Evolutionary conservation across 2,888 invertebrate species (phyloP).

Genomic region (Ectemnius cavifrons): DNA sequence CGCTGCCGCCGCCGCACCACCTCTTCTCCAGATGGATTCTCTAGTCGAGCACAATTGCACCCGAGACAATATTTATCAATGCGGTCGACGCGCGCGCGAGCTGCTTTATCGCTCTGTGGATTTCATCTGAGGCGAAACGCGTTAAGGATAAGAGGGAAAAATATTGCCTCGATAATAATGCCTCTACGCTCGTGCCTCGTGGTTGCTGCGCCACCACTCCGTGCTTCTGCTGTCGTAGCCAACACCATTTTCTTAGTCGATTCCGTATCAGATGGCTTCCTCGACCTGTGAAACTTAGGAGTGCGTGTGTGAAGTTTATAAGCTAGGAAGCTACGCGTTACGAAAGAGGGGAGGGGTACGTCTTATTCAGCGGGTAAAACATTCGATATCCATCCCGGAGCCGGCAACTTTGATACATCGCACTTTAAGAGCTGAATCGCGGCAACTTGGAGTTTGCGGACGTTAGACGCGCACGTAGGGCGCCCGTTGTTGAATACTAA

Average conservation of each 20-base stretch:
- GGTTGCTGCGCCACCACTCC: neutral
- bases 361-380: no score
- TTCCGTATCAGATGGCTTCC: no score
- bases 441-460: no score
- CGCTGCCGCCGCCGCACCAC: neutral
- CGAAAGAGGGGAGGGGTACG: no score
- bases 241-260: no score
- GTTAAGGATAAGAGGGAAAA: slow-evolving; percentile 16
- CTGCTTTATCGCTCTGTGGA: slow-evolving; percentile 11
- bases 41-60: neutral
- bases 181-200: neutral
- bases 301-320: no score
- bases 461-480: slow-evolving; percentile 5
- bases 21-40: neutral
- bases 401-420: no score
- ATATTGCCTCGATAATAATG: slow-evolving; percentile 6
- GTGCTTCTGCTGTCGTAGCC: no score
- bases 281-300: no score
- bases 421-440: no score
- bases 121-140: neutral
- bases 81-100: neutral
- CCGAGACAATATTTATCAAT: slow-evolving; percentile 8
- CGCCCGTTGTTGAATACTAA: neutral
- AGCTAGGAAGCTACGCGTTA: no score
- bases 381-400: no score